Conservation (phyloP, 2,888 invertebrate species). For the Pandemis heparana region DNA sequence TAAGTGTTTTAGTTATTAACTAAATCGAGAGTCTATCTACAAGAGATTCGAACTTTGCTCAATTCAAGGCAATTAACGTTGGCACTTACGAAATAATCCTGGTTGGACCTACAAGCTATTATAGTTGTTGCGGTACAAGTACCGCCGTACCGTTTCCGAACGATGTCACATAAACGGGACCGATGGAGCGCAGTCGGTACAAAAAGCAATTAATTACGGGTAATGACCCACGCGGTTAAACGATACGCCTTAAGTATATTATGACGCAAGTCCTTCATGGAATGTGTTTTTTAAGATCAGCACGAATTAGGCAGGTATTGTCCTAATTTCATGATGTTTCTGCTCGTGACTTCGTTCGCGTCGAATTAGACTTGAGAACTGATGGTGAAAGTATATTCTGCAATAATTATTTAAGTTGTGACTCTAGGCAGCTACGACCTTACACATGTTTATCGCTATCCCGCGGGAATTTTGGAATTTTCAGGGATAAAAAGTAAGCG, state of each 20-base stretch:
- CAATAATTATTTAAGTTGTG: too few relatives aligned
- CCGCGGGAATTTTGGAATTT: too few relatives aligned
- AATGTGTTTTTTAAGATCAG: not conserved
- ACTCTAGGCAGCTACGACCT: too few relatives aligned
- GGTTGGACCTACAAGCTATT: not conserved
- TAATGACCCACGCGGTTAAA: constrained; percentile 32
- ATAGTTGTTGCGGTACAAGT: constrained; percentile 2
- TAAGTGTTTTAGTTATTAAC: too few relatives aligned
- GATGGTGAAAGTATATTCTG: too few relatives aligned
- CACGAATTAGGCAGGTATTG: not conserved
- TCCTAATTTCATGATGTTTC: not conserved
- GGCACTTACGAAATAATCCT: not conserved
- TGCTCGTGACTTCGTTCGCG: too few relatives aligned
- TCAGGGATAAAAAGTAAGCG: too few relatives aligned
- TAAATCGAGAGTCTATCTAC: not conserved
- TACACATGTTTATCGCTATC: too few relatives aligned
- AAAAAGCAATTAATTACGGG: constrained; percentile 45
- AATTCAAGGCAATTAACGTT: not conserved
- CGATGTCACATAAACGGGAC: constrained; percentile 39
- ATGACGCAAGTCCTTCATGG: not conserved
- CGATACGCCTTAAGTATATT: constrained; percentile 24
- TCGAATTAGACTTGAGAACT: too few relatives aligned
- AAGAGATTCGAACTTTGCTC: not conserved
- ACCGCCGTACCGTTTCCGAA: constrained; percentile 31
- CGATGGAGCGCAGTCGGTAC: constrained; percentile 27